Conservation (phyloP, 2,888 invertebrate genomes). For the Macrostomum cliftonense region DNA sequence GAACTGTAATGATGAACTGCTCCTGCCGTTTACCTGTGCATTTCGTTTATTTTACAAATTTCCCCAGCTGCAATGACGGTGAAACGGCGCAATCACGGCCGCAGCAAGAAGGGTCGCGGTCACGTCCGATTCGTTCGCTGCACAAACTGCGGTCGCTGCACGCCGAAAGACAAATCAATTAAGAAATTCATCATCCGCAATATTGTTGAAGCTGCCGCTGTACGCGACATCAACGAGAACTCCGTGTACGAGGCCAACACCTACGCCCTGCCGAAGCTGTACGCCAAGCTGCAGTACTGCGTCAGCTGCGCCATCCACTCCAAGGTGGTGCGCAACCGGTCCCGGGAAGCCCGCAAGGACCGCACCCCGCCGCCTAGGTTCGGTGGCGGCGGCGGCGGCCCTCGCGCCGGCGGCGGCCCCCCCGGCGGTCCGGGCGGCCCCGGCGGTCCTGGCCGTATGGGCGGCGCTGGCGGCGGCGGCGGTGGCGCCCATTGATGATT, state of each 20-base stretch:
- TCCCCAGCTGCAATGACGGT: conserved; percentile 46
- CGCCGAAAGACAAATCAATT: conserved; percentile 97
- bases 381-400: conserved; percentile 10
- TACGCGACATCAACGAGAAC: conserved; percentile 88
- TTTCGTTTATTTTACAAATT: too few species aligned
- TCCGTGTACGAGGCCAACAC: conserved; percentile 61
- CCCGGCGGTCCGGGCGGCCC: too few species aligned
- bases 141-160: conserved; percentile 96
- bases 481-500: too few species aligned
- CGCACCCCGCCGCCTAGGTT: conserved; percentile 74
- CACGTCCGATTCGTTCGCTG: conserved; percentile 94
- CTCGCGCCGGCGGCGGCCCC: too few species aligned
- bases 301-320: conserved; percentile 99
- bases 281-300: conserved; percentile 96
- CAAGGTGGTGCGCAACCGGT: conserved; percentile 94
- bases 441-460: too few species aligned
- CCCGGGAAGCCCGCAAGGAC: conserved; percentile 83
- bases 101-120: conserved; percentile 95
- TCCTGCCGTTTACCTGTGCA: too few species aligned
- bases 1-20: too few species aligned
- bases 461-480: too few species aligned
- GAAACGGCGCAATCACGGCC: conserved; percentile 95
- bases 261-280: conserved; percentile 88
- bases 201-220: conserved; percentile 97
- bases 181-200: conserved; percentile 86